Base-by-base conservation (phyloP, 2,113 vertebrate species). In the Zosterops pallidus region DNA sequence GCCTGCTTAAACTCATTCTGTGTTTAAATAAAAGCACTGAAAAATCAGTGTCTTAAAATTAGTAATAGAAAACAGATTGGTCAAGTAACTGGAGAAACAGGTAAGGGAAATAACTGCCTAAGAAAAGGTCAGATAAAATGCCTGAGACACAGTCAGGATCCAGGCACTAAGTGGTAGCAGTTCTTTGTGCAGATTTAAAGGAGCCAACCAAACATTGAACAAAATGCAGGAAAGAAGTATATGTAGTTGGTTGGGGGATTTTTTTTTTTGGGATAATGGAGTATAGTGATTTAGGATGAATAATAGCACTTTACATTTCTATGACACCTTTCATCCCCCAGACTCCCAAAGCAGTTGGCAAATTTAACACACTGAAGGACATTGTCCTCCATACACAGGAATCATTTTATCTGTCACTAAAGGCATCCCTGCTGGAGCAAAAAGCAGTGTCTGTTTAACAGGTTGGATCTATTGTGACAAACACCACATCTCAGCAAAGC, bases 241-340 rank as follows among this genome's bases (percentile, higher is more conserved):
- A 62, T 0, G 0, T 49, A 21, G 9, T 33, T 69, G 12, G 12
- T 49, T 26, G 14, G 9, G 11, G 4, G 2, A 0, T 46, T 47
- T 62, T 49, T 37, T 37, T 35, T 39, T 50, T 22, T 19, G 9
- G 31, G 19, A 63, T 76, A 83, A 56, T 0, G 1, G 8, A 59
- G 7, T 9, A 64, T 39, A 70, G 26, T 22, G 15, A 13, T 69
- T 86, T 71, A 69, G 33, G 37, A 91, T 46, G 44, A 89, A 70
- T 37, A 96, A 89, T 33, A 77, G 47, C 47, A 50, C 62, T 87
- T 92, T 22, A 80, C 14, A 49, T 90, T 91, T 75, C 37, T 65
- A 21, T 52, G 63, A 64, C 65, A 89, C 53, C 42, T 93, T 81
- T 74, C 24, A 57, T 47, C 35, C 46, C 64, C 49, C 16, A 56